Evolutionary conservation across 2,888 invertebrate species (phyloP), one percentile per base, ranked within the genome.

Genomic region (Elmis aenea): DNA sequence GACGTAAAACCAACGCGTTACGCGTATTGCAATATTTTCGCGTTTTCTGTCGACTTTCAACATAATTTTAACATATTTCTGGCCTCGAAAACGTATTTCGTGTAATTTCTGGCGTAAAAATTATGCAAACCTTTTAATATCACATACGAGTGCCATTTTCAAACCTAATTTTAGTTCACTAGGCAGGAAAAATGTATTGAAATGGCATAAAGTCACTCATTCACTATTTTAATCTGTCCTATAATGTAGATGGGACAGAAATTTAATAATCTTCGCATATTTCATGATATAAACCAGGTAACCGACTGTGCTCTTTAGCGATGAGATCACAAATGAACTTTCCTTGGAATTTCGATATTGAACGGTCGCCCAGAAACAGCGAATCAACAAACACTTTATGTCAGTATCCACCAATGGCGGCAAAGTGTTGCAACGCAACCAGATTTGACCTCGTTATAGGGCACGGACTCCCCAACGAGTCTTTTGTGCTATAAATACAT

Each of bases 111-210:
- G 56, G 63, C 59, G 62, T 62, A 66, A 66, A 67, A 67, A 64
- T 61, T 61, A 65, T 63, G 62, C 68, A 67, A 68, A 68, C 68
- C 68, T 68, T 68, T 62, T 61, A 48, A 58, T 56, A 62, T 67
- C 68, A 68, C 68, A 66, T 66, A 66, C 66, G 63, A 67, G 64
- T 59, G 68, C 68, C 68, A 68, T 67, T 64, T 59, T 62, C 54
- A 59, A 59, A 59, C 60, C 61, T 64, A 66, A 64, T 61, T 58
- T 59, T 64, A 59, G 61, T 50, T 66, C 66, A 67, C 67, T 66
- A 64, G 62, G 61, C 63, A 63, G 66, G 64, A 62, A 62, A 61
- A 62, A 50, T 57, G 52, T 62, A 59, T 61, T 62, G 60, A 63
- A 64, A 66, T 66, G 66, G 67, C 66, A 66, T 66, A 61, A 50